Evolutionary conservation across 2,797 vertebrate genomes (phyloP).

Genomic region (Macrochelys suwanniensis): DNA sequence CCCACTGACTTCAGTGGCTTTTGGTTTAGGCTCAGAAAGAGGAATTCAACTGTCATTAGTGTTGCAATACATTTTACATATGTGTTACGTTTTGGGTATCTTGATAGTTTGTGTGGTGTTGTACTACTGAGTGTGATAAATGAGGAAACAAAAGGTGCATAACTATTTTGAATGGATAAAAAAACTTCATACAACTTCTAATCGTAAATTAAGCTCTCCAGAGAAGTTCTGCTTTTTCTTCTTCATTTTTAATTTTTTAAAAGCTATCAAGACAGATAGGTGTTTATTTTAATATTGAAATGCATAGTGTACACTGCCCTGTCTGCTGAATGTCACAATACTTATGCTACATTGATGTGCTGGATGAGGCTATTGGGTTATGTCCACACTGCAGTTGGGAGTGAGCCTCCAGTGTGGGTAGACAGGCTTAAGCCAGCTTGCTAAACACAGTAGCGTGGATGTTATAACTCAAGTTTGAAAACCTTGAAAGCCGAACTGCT

Average conservation of each 20-base stretch:
- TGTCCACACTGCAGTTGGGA: background rate
- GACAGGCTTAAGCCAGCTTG: background rate
- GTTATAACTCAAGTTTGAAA: background rate
- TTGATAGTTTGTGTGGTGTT: background rate
- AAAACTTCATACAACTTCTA: background rate
- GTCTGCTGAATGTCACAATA: background rate
- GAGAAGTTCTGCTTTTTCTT: background rate
- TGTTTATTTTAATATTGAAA: background rate
- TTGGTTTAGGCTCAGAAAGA: background rate
- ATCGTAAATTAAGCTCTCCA: background rate
- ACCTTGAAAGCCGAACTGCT: background rate
- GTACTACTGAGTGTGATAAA: background rate
- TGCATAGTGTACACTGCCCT: background rate
- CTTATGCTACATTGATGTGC: rapidly evolving
- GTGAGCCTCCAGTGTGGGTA: background rate
- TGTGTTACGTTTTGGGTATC: background rate
- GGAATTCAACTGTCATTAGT: background rate
- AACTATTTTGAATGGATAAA: background rate
- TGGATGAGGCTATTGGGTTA: background rate
- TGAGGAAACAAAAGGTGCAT: background rate
- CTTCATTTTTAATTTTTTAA: background rate
- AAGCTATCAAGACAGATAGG: background rate
- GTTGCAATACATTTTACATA: background rate
- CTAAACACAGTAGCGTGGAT: background rate
- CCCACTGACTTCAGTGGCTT: background rate